Conservation (phyloP, 2,113 vertebrate genomes). For the Ictidomys tridecemlineatus region DNA sequence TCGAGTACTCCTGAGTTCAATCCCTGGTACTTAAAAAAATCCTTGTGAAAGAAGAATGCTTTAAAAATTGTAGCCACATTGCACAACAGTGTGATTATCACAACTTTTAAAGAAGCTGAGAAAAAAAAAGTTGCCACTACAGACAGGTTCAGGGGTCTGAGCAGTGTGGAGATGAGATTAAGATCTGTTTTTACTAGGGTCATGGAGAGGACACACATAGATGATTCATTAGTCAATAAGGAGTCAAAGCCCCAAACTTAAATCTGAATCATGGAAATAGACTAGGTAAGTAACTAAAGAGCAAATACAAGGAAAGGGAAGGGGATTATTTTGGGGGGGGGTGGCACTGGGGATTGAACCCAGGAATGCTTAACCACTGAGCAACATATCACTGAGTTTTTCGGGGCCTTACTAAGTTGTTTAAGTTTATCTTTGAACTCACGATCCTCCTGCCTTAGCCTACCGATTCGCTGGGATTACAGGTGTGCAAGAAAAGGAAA, state of each 20-base stretch:
- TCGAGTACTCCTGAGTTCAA: no score
- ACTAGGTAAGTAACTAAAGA: background rate
- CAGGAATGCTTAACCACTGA: no score
- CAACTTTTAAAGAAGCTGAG: background rate
- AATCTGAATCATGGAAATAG: slow-evolving; percentile 25
- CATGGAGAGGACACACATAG: background rate
- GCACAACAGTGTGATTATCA: background rate
- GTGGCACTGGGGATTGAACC: no score
- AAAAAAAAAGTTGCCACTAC: background rate
- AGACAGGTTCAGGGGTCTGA: background rate
- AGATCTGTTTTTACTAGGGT: slow-evolving; percentile 38
- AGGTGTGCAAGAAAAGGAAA: background rate
- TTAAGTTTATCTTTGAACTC: no score
- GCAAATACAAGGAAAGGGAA: background rate
- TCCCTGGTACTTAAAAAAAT: background rate
- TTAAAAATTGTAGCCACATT: background rate
- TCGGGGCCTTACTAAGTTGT: no score
- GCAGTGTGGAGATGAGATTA: slow-evolving; percentile 36
- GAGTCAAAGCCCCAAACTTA: slow-evolving; percentile 7
- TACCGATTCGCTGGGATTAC: no score
- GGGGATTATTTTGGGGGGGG: background rate
- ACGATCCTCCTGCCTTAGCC: no score
- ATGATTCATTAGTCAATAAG: slow-evolving; percentile 18
- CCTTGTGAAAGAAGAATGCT: background rate
- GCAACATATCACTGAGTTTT: no score